Evolutionary conservation across 1,140 invertebrate genomes (phyloP).

Genomic region (Ceratina australensis): DNA sequence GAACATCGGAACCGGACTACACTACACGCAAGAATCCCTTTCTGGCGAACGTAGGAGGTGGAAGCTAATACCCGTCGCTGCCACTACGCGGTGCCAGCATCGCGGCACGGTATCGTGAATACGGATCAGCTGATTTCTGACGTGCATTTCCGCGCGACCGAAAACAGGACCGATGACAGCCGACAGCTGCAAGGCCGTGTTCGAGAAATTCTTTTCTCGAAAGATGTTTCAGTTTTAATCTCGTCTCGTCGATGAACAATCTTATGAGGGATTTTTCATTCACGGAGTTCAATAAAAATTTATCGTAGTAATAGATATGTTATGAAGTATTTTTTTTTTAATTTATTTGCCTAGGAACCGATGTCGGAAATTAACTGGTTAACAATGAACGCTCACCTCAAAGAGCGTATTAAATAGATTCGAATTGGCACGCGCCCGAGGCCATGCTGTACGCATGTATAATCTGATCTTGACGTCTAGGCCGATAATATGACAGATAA

Average conservation of each 20-base stretch:
- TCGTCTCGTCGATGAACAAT: too few relatives aligned
- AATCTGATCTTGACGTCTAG: conserved; percentile 22
- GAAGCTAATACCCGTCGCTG: conserved; percentile 36
- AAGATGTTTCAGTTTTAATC: too few relatives aligned
- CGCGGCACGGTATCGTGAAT: conserved; percentile 6
- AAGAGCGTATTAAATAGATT: background rate
- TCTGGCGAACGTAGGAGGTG: conserved; percentile 51
- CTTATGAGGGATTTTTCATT: too few relatives aligned
- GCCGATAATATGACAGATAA: conserved; percentile 7
- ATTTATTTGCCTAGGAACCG: too few relatives aligned
- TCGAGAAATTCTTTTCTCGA: too few relatives aligned
- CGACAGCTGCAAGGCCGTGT: too few relatives aligned
- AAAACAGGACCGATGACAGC: background rate
- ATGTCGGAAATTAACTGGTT: too few relatives aligned
- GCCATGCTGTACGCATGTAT: background rate
- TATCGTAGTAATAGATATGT: too few relatives aligned
- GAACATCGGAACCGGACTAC: conserved; percentile 76
- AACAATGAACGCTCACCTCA: background rate
- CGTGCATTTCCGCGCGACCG: background rate
- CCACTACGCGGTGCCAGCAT: conserved; percentile 28
- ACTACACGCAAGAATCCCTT: conserved; percentile 61
- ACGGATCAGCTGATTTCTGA: conserved; percentile 60
- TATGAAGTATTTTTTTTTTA: too few relatives aligned
- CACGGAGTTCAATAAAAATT: too few relatives aligned
- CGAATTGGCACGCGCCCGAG: conserved; percentile 23